phyloP scores from a whole-genome alignment of 2,113 vertebrate species.

The Lanius ludovicianus region DNA sequence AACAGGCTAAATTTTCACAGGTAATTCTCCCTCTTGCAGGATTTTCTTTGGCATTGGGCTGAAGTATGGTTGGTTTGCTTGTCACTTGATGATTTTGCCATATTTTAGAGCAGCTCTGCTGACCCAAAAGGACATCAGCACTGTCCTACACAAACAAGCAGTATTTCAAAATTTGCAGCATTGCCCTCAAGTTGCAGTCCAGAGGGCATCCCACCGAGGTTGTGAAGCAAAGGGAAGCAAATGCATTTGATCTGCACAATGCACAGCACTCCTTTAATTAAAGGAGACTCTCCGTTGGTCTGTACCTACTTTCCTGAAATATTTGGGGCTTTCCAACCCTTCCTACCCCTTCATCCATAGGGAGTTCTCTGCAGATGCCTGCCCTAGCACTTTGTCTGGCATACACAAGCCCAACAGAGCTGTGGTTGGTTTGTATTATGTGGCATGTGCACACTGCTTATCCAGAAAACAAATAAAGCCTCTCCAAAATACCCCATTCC shows the following conservation, averaged over 20 bases:
- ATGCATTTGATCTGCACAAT: background rate
- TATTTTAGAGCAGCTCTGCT: background rate
- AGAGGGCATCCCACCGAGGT: background rate
- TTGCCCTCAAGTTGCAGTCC: background rate
- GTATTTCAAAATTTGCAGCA: background rate
- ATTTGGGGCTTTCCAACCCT: background rate
- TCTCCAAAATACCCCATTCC: background rate
- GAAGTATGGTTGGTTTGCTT: background rate
- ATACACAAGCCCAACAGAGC: background rate
- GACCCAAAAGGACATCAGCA: background rate
- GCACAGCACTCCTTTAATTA: background rate
- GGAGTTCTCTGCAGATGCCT: background rate
- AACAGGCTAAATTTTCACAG: background rate
- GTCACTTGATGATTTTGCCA: background rate
- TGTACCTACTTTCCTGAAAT: background rate
- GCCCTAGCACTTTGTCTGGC: background rate
- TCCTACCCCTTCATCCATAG: background rate
- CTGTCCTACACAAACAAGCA: background rate
- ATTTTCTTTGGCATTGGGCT: background rate
- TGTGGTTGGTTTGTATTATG: background rate
- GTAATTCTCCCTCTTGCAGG: conserved; percentile 14
- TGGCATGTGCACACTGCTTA: background rate
- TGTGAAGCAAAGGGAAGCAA: background rate
- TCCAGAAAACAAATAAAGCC: background rate
- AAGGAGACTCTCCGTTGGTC: background rate